A percentile compares a stretch with the other conserved stretches of the same genome.
Evolutionary conservation across 2,888 invertebrate species (phyloP).

Genomic region (Drosophila tanythrix): DNA sequence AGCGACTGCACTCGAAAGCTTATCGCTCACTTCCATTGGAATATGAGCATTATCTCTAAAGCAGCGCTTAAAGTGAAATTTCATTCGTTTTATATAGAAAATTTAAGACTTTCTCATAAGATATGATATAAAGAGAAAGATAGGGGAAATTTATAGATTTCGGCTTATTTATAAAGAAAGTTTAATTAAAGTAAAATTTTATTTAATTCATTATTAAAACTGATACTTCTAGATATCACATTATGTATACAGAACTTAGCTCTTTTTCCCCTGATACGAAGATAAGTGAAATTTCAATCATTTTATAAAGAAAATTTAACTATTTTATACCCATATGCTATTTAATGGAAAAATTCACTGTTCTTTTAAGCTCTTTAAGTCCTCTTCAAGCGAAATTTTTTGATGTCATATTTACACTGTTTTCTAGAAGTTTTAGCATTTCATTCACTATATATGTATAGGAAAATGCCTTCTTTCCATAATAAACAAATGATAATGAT

Average conservation of each 20-base stretch:
- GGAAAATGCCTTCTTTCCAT: not conserved
- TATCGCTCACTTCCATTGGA: not conserved
- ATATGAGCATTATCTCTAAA: not conserved
- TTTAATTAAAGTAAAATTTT: not conserved
- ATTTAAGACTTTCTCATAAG: not conserved
- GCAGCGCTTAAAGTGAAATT: not conserved
- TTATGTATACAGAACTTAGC: too few species aligned
- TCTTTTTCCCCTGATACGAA: too few species aligned
- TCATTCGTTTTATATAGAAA: not conserved
- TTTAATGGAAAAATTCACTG: not conserved
- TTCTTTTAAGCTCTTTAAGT: not conserved
- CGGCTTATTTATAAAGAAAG: not conserved
- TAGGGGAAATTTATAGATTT: not conserved
- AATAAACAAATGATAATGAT: not conserved
- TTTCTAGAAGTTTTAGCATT: not conserved
- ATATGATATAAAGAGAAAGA: not conserved
- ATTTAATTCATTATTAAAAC: too few species aligned
- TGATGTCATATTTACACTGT: too few species aligned
- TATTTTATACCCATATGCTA: not conserved
- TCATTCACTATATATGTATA: not conserved
- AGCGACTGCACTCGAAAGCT: not conserved
- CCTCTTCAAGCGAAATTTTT: too few species aligned
- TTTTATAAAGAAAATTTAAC: not conserved
- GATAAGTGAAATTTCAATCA: not conserved
- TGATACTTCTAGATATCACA: too few species aligned